Evolutionary conservation across 1,140 invertebrate species (phyloP).

Genomic region (Bradynema listronoti): DNA sequence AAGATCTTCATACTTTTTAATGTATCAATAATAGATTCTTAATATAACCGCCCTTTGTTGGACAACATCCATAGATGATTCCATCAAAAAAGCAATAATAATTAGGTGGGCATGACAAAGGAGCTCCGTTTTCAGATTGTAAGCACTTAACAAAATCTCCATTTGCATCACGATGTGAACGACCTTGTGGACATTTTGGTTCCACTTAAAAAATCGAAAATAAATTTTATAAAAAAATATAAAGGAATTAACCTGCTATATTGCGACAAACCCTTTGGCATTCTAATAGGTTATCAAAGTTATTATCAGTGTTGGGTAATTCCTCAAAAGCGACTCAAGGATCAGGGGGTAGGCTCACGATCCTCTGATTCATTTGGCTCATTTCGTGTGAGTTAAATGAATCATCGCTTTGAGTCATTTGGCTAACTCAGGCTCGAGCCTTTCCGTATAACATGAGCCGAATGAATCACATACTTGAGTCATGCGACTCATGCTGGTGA

Average conservation of each 20-base stretch:
- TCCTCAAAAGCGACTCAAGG: too few species aligned
- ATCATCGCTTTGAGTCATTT: too few species aligned
- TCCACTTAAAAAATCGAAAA: slow-evolving; percentile 42
- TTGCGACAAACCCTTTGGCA: slow-evolving; percentile 54
- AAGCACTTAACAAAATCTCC: slow-evolving; percentile 46
- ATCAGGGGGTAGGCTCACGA: too few species aligned
- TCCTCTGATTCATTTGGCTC: too few species aligned
- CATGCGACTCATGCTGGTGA: too few species aligned
- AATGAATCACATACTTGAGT: too few species aligned
- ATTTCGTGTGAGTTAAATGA: too few species aligned
- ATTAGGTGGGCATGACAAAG: slow-evolving; percentile 41
- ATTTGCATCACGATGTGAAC: slow-evolving; percentile 48
- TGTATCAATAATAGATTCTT: neutral
- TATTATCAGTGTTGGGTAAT: too few species aligned
- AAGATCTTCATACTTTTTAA: neutral
- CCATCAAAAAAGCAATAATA: slow-evolving; percentile 43
- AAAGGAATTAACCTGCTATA: slow-evolving; percentile 38
- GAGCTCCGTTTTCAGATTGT: slow-evolving; percentile 30
- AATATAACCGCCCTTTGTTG: slow-evolving; percentile 30
- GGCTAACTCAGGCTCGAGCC: too few species aligned
- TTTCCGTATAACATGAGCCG: too few species aligned
- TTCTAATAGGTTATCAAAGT: slow-evolving; percentile 46
- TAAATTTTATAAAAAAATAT: slow-evolving; percentile 9
- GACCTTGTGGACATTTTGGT: slow-evolving; percentile 51
- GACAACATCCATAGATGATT: slow-evolving; percentile 35